Percentiles rank a stretch among this genome's conserved stretches.
Conservation (phyloP, 2,888 invertebrate genomes). For the Aethes cnicana region DNA sequence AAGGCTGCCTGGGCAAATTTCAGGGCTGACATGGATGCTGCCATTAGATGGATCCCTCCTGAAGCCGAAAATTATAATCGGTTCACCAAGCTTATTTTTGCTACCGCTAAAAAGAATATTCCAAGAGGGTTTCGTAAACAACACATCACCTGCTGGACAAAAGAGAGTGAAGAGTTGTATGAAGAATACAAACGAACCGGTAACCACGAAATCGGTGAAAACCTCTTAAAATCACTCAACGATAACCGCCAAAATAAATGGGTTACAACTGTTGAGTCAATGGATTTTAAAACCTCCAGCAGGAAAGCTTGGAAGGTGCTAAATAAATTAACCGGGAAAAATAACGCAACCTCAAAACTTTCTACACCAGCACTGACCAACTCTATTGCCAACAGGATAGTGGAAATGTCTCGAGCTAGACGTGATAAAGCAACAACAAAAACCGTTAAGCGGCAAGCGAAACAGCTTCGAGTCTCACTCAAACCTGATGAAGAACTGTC, state of each 20-base stretch:
- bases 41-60: constrained; percentile 4
- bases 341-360: background rate
- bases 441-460: background rate
- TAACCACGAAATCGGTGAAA: background rate
- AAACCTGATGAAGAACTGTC: background rate
- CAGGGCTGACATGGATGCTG: background rate
- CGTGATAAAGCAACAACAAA: background rate
- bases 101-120: background rate
- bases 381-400: background rate
- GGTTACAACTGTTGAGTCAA: background rate
- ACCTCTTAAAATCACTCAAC: background rate
- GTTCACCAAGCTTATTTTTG: background rate
- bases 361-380: background rate
- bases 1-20: background rate
- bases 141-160: background rate
- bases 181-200: background rate
- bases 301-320: background rate
- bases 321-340: background rate
- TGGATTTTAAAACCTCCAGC: constrained; percentile 1
- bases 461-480: background rate
- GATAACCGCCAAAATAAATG: background rate
- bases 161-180: background rate
- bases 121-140: background rate
- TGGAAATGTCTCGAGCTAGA: background rate
- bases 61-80: background rate